Percentiles rank a stretch among this genome's conserved stretches.
These are phyloP conservation scores for Scyliorhinus canicula DNA, from an alignment of 2,797 vertebrate genomes.

Conservation along the genomic window DNA sequence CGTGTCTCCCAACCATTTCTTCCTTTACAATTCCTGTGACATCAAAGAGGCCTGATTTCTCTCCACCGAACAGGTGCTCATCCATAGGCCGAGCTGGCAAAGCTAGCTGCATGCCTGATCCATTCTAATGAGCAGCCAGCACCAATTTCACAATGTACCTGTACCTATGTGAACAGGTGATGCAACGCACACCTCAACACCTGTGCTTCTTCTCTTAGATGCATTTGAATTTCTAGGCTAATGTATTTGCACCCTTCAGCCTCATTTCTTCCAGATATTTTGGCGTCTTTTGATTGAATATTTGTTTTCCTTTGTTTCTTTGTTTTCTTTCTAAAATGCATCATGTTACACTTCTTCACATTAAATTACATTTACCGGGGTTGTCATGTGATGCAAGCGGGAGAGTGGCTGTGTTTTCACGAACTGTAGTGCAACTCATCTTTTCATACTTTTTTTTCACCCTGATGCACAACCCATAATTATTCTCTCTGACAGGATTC, in stretches of 20 bases:
- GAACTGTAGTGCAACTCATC: too few relatives aligned
- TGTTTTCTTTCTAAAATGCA: background rate
- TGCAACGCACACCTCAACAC: background rate
- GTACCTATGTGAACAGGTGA: background rate
- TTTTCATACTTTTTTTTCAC: too few relatives aligned
- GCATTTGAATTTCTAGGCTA: background rate
- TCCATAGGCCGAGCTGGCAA: too few relatives aligned
- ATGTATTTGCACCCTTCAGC: background rate
- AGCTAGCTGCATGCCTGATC: too few relatives aligned
- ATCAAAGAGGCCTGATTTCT: background rate
- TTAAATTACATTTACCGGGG: background rate
- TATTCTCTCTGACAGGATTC: too few relatives aligned
- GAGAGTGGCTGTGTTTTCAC: too few relatives aligned
- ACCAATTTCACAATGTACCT: background rate
- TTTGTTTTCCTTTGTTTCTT: background rate
- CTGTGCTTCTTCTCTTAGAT: background rate
- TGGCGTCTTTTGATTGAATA: background rate
- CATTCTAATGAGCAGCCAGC: background rate
- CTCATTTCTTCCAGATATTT: background rate
- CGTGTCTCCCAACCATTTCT: background rate
- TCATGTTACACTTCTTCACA: background rate
- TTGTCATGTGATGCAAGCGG: too few relatives aligned
- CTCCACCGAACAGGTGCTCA: background rate
- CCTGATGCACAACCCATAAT: too few relatives aligned
- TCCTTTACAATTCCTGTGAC: background rate